Evolutionary conservation across 2,113 vertebrate species (phyloP), one percentile per base, ranked within the genome.

Genomic region (Albula goreensis): DNA sequence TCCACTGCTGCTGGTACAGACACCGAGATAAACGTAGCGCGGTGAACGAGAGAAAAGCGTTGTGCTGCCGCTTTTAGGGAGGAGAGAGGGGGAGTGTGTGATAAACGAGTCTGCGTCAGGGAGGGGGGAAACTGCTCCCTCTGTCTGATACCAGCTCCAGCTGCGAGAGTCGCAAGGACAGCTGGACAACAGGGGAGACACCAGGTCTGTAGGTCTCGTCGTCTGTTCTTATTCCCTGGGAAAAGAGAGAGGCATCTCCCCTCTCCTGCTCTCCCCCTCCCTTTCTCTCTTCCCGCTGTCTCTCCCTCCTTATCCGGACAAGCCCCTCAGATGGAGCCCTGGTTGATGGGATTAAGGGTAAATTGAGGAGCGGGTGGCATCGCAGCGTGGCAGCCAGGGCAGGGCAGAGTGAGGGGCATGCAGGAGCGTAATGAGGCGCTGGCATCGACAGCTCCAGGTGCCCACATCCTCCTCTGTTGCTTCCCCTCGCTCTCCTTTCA

Each of bases 321-420:
- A 57, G 17, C 41, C 82, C 81, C 2, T 92, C 92, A 85, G 89
- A 93, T 50, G 89, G 90, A 89, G 80, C 83, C 17, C 93, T 22
- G n/a, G 50, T 57, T 79, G 63, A 86, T 11, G 15, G 48, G 31
- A 78, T 81, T 87, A 80, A 25, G 52, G 77, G 78, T 17, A 56
- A 66, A 78, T 52, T 25, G 19, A 17, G 70, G 12, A 19, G 74
- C 74, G 15, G 57, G 25, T 50, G 78, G 78, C 53, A 17, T 52
- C 31, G 31, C 31, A 41, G 31, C 31, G 31, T 12, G 6, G 8
- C 31, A 50, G 84, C 7, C 10, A 15, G 78, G 74, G 57, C 85
- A 85, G 50, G 60, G 22, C 15, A 7, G 17, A 66, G 15, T 25
- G 52, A 81, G 8, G 52, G 8, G 50, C 22, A 19, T 41, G 60